phyloP scores from a whole-genome alignment of 2,113 vertebrate species.

The Paramormyrops kingsleyae region DNA sequence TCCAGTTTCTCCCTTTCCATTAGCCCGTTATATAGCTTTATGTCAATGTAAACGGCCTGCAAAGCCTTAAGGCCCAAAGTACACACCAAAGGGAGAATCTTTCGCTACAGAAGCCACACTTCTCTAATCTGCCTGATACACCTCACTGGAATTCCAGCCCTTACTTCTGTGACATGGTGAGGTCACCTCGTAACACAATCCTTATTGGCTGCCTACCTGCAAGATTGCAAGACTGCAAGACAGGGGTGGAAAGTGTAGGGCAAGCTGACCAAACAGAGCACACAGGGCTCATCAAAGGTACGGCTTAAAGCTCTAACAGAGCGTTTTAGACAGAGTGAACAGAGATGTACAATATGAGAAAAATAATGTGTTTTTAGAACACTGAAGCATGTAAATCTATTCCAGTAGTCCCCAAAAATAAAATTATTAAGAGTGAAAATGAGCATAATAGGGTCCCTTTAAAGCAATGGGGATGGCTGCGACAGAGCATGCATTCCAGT shows the following conservation, averaged over 20 bases:
- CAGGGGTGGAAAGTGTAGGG: not conserved
- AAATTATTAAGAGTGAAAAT: not conserved
- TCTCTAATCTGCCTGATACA: not conserved
- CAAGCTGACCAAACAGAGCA: not conserved
- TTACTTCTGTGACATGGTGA: not conserved
- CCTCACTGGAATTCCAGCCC: not conserved
- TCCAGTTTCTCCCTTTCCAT: not conserved
- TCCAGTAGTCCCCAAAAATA: not conserved
- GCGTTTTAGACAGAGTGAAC: not conserved
- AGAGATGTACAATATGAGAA: not conserved
- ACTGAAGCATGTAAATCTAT: not conserved
- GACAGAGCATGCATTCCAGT: not conserved
- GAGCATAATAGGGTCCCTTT: not conserved
- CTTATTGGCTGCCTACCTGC: not conserved
- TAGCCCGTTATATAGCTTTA: not conserved
- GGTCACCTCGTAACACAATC: not conserved
- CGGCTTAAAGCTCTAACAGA: not conserved
- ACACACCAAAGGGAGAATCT: not conserved
- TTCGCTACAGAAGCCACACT: not conserved
- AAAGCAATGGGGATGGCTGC: too few species aligned
- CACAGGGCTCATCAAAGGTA: not conserved
- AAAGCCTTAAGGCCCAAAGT: not conserved
- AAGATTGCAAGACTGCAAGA: not conserved
- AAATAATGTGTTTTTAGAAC: not conserved
- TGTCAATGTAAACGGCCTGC: not conserved